These are phyloP conservation scores for Rhagoletis pomonella DNA, from an alignment of 1,140 invertebrate species.

Conservation along the genomic window DNA sequence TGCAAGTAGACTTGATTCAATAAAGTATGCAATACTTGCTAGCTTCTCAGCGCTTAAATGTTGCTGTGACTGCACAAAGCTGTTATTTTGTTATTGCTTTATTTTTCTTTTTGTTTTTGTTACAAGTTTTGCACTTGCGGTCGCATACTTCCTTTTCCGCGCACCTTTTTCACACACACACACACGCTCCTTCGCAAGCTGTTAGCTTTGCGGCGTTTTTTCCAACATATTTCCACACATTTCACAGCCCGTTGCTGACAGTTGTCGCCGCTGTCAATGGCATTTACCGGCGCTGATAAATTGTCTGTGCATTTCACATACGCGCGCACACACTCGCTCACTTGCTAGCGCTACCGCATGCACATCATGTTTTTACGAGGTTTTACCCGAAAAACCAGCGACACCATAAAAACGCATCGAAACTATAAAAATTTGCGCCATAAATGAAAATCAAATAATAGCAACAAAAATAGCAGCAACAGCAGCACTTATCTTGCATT, in stretches of 20 bases:
- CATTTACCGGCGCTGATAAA: constrained; percentile 52
- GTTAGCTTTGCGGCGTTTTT: constrained; percentile 2
- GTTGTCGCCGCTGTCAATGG: constrained; percentile 48
- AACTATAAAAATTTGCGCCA: constrained; percentile 46
- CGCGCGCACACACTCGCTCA: not conserved
- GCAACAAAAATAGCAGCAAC: constrained; percentile 10
- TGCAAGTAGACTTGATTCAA: not conserved
- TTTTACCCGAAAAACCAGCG: constrained; percentile 48
- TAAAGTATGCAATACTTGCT: not conserved
- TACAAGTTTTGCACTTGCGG: constrained; percentile 28
- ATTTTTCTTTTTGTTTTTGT: not conserved
- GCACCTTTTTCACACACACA: constrained; percentile 23
- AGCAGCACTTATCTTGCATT: not conserved
- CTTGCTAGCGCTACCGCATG: not conserved
- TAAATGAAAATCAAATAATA: constrained; percentile 53
- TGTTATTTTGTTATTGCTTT: not conserved
- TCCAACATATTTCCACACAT: not conserved
- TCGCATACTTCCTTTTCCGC: constrained; percentile 16
- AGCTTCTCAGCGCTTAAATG: not conserved
- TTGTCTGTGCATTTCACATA: constrained; percentile 18
- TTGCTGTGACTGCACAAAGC: not conserved
- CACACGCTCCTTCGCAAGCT: not conserved
- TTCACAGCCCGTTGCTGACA: constrained; percentile 48
- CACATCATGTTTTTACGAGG: constrained; percentile 40
- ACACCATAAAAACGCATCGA: constrained; percentile 50